Base-by-base conservation (phyloP, 2,888 invertebrate genomes). In the Trichopria drosophilae region DNA sequence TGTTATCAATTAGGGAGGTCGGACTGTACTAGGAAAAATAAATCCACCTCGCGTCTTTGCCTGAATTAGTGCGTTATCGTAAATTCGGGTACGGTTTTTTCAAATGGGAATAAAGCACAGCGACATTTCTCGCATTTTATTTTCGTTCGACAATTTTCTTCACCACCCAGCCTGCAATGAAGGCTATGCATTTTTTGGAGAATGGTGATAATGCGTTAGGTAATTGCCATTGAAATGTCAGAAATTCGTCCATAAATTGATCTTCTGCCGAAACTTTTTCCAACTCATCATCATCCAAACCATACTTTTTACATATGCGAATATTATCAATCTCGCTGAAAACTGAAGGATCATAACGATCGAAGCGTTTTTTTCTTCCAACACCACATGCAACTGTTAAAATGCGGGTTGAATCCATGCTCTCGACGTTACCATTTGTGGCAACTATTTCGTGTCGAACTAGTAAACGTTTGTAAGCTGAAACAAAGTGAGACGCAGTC, bases 141-240 rank as follows among this genome's bases (percentile, higher is more conserved):
- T 37, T 36, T 13, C 22, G 42, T 16, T 28, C 39, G 1, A 45
- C 28, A 4, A 51, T 15, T 22, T 51, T 51, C 12, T 39, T 39
- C 9, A 51, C 53, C 1, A 49, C 44, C 48, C 44, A 53, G 18
- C 53, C 49, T n/a, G n/a, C n/a, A n/a, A n/a, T n/a, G n/a, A n/a
- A n/a, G n/a, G n/a, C n/a, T n/a, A n/a, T n/a, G n/a, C n/a, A n/a
- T n/a, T n/a, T n/a, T n/a, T n/a, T n/a, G n/a, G n/a, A n/a, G n/a
- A n/a, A n/a, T n/a, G n/a, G n/a, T n/a, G n/a, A n/a, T n/a, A n/a
- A n/a, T n/a, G n/a, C n/a, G n/a, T n/a, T n/a, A n/a, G n/a, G n/a
- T n/a, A n/a, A n/a, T n/a, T n/a, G n/a, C n/a, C n/a, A n/a, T n/a
- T n/a, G n/a, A n/a, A n/a, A n/a, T n/a, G 16, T 28, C 35, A 26